Percentiles rank a stretch among this genome's conserved stretches.
Evolutionary conservation across 2,888 invertebrate species (phyloP).

Genomic region (Nemoura dubitans): DNA sequence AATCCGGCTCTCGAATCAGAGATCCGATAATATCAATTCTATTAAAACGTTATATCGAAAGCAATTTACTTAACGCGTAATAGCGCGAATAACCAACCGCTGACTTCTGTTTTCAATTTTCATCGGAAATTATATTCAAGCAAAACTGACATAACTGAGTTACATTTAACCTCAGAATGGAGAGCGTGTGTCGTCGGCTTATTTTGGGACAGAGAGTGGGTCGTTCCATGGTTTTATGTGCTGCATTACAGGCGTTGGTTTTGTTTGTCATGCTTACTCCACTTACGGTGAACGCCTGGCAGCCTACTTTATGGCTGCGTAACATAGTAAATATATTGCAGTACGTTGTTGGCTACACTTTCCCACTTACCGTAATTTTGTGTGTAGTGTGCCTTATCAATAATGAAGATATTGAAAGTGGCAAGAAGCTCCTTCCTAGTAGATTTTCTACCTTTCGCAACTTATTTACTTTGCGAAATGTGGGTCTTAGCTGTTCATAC

Average conservation of each 20-base stretch:
- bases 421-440: conserved; percentile 69
- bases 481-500: conserved; percentile 67
- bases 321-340: conserved; percentile 67
- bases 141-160: too few relatives aligned
- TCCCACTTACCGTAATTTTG: conserved; percentile 70
- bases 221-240: conserved; percentile 68
- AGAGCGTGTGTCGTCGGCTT: not conserved
- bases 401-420: conserved; percentile 73
- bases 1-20: too few relatives aligned
- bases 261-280: conserved; percentile 57
- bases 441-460: conserved; percentile 73
- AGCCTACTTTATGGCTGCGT: conserved; percentile 72
- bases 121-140: too few relatives aligned
- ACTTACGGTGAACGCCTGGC: conserved; percentile 70
- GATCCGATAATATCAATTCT: too few relatives aligned
- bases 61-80: too few relatives aligned
- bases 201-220: conserved; percentile 65
- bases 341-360: conserved; percentile 72
- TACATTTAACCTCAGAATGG: not conserved
- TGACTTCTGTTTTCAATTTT: too few relatives aligned
- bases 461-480: conserved; percentile 69
- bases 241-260: conserved; percentile 59
- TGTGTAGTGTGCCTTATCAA: conserved; percentile 77
- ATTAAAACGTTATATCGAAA: too few relatives aligned
- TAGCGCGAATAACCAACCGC: too few relatives aligned